Base-by-base conservation (phyloP, 2,113 vertebrate species). In the Orycteropus afer region DNA sequence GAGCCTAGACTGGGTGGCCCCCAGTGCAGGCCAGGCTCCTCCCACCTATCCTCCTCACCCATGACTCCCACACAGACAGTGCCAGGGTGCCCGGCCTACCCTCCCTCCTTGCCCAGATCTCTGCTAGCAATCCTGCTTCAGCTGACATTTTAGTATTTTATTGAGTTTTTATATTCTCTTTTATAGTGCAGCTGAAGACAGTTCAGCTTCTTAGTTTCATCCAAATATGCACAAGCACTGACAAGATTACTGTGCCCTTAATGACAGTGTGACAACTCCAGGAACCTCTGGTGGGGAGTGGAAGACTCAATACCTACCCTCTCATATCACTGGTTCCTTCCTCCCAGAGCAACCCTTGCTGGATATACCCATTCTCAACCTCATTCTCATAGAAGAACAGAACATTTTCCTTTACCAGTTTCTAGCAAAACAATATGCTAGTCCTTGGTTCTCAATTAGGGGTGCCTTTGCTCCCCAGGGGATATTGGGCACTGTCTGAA, bases 91-190 rank as follows among this genome's bases (percentile, higher is more conserved):
- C 45, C 32, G 3, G 67, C 2, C 10, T 37, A 63, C 63, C 23
- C 27, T 49, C 53, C 89, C 49, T 93, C 73, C 65, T 76, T 13
- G 65, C 91, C 2, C 12, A 47, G 53, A 59, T 45, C 34, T 85
- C 55, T 32, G 45, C 32, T 7, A 84, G 65, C 51, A 40, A 85
- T 51, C 83, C 84, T 87, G 85, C 92, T 90, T 87, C 7, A 3
- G 73, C 74, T 83, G 77, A 92, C 57, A 74, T 88, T 85, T 83
- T 37, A 69, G 81, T 76, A 79, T 97, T 96, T 94, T 96, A 97
- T 61, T 34, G 91, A 77, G 74, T 47, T 96, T 96, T 95, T 76
- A 96, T 88, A 71, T 94, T 90, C 59, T 96, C 42, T 95, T 97
- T 96, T 83, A 96, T 51, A 45, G 59, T 82, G 51, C 34, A 73